Evolutionary conservation across 1,140 invertebrate genomes (phyloP).

Genomic region (Riptortus pedestris): DNA sequence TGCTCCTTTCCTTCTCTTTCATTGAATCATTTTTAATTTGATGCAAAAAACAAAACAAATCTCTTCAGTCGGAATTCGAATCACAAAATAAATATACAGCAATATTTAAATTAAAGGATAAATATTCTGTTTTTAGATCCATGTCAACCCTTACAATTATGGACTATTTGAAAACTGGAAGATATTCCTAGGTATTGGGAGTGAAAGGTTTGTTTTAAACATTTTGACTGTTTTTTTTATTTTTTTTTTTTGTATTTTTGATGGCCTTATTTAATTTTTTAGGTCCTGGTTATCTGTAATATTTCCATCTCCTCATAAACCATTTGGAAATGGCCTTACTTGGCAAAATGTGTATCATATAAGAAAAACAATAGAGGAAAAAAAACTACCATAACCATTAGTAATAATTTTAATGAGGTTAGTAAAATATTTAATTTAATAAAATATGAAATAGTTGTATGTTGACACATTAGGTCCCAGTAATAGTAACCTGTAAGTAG

Average conservation of each 20-base stretch:
- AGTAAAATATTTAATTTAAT: too few relatives aligned
- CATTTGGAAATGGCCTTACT: conserved; percentile 64
- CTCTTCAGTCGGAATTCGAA: background rate
- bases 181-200: conserved; percentile 69
- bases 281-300: conserved; percentile 54
- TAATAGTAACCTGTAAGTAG: too few relatives aligned
- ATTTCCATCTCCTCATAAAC: conserved; percentile 68
- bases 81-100: background rate
- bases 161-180: conserved; percentile 78
- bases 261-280: conserved; percentile 18
- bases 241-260: background rate
- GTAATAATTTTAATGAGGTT: too few relatives aligned
- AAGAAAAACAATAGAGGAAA: background rate
- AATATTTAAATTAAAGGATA: background rate
- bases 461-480: too few relatives aligned
- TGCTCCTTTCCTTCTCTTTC: background rate
- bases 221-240: background rate
- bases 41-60: background rate
- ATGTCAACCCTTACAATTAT: conserved; percentile 82
- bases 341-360: conserved; percentile 41
- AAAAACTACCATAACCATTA: conserved; percentile 3
- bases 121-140: conserved; percentile 40
- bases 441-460: too few relatives aligned
- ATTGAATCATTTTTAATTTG: background rate
- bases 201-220: conserved; percentile 45